phyloP scores from a whole-genome alignment of 2,888 invertebrate genomes.

The Limenitis camilla region DNA sequence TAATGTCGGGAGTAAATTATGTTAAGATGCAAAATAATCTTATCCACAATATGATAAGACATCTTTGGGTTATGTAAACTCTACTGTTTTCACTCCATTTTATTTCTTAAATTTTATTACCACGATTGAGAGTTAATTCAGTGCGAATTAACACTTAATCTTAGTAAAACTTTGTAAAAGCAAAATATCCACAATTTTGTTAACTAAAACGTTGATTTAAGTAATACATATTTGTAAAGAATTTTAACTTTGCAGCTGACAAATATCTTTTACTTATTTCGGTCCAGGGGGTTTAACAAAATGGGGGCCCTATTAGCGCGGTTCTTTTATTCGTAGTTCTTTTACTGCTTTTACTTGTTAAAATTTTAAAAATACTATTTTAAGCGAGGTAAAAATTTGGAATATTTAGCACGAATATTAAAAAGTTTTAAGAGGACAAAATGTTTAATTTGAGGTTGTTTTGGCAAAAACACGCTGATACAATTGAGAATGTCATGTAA shows the following conservation, averaged over 20 bases:
- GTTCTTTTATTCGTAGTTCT: constrained; percentile 16
- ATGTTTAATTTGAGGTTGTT: constrained; percentile 6
- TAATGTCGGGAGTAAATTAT: too few relatives aligned
- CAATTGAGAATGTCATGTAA: constrained; percentile 4
- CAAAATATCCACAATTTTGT: too few relatives aligned
- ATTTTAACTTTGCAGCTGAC: constrained; percentile 8
- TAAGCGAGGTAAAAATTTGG: constrained; percentile 10
- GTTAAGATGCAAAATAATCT: too few relatives aligned
- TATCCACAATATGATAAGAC: too few relatives aligned
- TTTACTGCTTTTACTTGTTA: constrained; percentile 31
- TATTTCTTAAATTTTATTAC: too few relatives aligned
- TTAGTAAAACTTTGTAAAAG: too few relatives aligned
- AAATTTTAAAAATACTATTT: constrained; percentile 24
- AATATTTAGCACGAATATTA: constrained; percentile 9
- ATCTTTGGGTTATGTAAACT: too few relatives aligned
- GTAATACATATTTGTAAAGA: too few relatives aligned
- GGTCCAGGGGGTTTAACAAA: constrained; percentile 11
- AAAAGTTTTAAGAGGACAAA: constrained; percentile 1
- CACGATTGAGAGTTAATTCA: too few relatives aligned
- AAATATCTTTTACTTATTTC: constrained; percentile 18
- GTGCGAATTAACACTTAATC: too few relatives aligned
- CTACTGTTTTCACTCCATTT: too few relatives aligned
- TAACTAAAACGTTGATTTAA: too few relatives aligned
- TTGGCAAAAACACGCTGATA: constrained; percentile 5
- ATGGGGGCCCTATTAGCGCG: constrained; percentile 20